Evolutionary conservation across 1,140 invertebrate species (phyloP), one percentile per base, ranked within the genome.

Genomic region (Bicyclus anynana): DNA sequence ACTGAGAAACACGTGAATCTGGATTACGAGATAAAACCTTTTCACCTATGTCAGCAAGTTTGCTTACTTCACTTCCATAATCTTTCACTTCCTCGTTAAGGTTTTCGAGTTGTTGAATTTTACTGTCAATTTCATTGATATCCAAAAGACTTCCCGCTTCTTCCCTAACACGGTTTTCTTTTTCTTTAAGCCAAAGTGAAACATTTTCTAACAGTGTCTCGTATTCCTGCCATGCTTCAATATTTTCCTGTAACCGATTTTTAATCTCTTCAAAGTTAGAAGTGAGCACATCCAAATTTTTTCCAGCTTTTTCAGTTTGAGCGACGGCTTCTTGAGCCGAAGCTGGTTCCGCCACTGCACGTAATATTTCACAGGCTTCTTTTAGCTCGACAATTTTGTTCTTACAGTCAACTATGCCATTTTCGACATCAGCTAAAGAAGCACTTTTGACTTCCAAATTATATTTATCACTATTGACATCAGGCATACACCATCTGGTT

Each of bases 401-500:
- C 35, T 92, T 90, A 74, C 93, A 95, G 62, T 95, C 93, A 12
- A 87, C 80, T 40, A 97, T 91, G 27, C 93, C 94, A 51, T 89
- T 90, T 78, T 94, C 91, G 1, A 97, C 93, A 62, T 97, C 95
- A 55, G 90, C 78, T n/a, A 98, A 72, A 5, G 96, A 94, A 2
- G 93, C 92, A 72, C 95, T 91, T 89, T 98, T 98, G 0, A 96
- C 94, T 89, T 98, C 95, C n/a, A 98, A 89, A 80, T 96, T 97
- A 74, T 97, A 98, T 75, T 94, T 93, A 77, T 98, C 97, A 72
- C 94, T 96, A 21, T 93, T 93, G 5, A 94, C 91, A 79, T 98
- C 97, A 0, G 95, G 95, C 61, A 94, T 91, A 83, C 97, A 98
- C 96, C 97, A 98, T n/a, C 92, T 89, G 0, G 97, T 92, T 83